Evolutionary conservation across 2,113 vertebrate species (phyloP).

Genomic region (Sinocyclocheilus anophthalmus): DNA sequence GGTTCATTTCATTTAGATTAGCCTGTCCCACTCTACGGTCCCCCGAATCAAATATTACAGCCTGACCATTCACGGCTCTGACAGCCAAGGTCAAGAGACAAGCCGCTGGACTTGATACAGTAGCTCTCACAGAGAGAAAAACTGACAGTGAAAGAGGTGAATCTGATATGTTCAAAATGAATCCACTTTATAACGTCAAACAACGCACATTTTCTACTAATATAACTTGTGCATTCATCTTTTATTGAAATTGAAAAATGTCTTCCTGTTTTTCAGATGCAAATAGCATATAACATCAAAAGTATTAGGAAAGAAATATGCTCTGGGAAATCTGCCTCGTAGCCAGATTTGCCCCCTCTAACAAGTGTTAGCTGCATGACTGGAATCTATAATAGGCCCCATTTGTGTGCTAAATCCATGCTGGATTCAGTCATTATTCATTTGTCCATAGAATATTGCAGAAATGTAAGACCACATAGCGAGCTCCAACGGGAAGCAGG

Average conservation of each 20-base stretch:
- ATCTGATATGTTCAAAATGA: not conserved
- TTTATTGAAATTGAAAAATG: slow-evolving; percentile 1
- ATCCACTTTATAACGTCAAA: slow-evolving; percentile 12
- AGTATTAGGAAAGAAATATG: not conserved
- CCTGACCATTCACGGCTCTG: slow-evolving; percentile 51
- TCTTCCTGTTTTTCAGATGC: slow-evolving; percentile 2
- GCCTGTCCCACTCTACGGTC: slow-evolving; percentile 35
- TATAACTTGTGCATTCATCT: not conserved
- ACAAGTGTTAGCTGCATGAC: slow-evolving; percentile 17
- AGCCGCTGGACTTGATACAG: slow-evolving; percentile 24
- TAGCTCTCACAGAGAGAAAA: slow-evolving; percentile 23
- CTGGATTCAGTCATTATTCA: slow-evolving; percentile 25
- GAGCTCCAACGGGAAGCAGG: slow-evolving; percentile 34
- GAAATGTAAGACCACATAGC: slow-evolving; percentile 19
- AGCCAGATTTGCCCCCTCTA: not conserved
- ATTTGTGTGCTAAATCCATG: slow-evolving; percentile 16
- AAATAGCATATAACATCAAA: slow-evolving; percentile 14
- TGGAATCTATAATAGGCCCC: slow-evolving; percentile 18
- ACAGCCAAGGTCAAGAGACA: slow-evolving; percentile 52
- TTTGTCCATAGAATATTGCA: slow-evolving; percentile 28
- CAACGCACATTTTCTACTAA: not conserved
- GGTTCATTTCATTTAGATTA: slow-evolving; percentile 54
- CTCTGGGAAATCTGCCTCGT: not conserved
- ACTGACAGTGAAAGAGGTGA: not conserved
- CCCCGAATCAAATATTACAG: slow-evolving; percentile 52